Percentiles rank a stretch among this genome's conserved stretches.
Evolutionary conservation across 2,113 vertebrate genomes (phyloP).

Genomic region (Tenrec ecaudatus): DNA sequence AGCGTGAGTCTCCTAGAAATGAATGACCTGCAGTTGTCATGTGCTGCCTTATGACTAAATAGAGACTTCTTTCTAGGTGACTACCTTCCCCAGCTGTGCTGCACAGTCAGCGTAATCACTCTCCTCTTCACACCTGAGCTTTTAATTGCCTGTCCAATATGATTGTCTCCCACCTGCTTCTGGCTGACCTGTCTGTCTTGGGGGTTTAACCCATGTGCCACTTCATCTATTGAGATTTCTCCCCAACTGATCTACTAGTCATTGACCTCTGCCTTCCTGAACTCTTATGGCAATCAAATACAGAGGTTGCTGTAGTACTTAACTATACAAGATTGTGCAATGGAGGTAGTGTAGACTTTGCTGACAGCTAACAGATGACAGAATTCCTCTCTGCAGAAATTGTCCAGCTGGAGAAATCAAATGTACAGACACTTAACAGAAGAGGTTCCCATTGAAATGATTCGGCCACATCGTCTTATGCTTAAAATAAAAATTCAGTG

Average conservation of each 20-base stretch:
- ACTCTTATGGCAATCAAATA: background rate
- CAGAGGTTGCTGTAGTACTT: slow-evolving; percentile 4
- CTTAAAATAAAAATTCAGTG: background rate
- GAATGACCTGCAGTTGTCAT: slow-evolving; percentile 34
- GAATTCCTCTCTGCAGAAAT: background rate
- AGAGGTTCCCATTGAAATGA: background rate
- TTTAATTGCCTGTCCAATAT: slow-evolving; percentile 30
- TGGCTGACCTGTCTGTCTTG: background rate
- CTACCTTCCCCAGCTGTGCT: background rate
- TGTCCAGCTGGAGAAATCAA: slow-evolving; percentile 1
- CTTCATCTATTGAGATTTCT: background rate
- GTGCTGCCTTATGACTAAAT: slow-evolving; percentile 3
- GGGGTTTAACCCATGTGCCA: background rate
- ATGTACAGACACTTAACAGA: background rate
- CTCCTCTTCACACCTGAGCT: background rate
- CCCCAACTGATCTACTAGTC: background rate
- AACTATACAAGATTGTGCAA: background rate
- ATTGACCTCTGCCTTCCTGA: slow-evolving; percentile 16
- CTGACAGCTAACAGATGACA: background rate
- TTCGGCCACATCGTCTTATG: background rate
- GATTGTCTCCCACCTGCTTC: background rate
- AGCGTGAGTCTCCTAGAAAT: slow-evolving; percentile 26
- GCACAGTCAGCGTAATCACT: background rate
- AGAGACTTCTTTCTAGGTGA: slow-evolving; percentile 18
- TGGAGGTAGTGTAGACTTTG: background rate